These are phyloP conservation scores for Philhelius pedissequus DNA, from an alignment of 2,888 invertebrate genomes.

Conservation along the genomic window DNA sequence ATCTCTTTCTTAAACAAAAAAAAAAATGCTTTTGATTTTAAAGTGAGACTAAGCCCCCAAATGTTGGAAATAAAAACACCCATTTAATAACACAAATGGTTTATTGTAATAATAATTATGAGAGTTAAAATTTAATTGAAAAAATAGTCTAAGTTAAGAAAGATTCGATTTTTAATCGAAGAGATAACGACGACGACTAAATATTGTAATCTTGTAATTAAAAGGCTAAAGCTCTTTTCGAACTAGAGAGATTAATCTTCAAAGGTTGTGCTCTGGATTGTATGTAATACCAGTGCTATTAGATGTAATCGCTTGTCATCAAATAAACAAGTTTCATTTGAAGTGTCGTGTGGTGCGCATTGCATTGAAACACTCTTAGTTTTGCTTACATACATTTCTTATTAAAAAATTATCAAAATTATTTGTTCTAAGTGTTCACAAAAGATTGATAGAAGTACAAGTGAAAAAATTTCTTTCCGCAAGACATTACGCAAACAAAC, in stretches of 20 bases:
- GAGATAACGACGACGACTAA: not conserved
- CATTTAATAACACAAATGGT: not conserved
- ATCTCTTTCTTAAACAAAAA: too few relatives aligned
- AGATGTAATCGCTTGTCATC: too few relatives aligned
- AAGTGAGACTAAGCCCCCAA: not conserved
- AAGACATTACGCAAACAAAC: too few relatives aligned
- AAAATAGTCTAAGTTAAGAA: not conserved
- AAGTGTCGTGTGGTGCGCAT: not conserved
- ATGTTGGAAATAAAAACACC: not conserved
- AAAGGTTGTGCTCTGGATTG: too few relatives aligned
- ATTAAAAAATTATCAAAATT: not conserved
- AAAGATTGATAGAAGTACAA: not conserved
- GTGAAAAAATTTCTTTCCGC: not conserved
- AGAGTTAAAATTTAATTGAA: not conserved
- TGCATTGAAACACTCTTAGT: not conserved
- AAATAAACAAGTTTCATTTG: not conserved
- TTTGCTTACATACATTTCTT: not conserved
- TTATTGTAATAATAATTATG: not conserved
- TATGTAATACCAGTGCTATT: too few relatives aligned
- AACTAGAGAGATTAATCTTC: too few relatives aligned
- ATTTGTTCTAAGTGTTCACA: not conserved
- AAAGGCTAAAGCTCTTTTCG: not conserved
- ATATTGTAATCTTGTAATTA: not conserved
- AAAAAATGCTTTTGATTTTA: too few relatives aligned
- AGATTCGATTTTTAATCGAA: not conserved